phyloP scores from a whole-genome alignment of 2,888 invertebrate genomes.

The Macroteleia sp. region DNA sequence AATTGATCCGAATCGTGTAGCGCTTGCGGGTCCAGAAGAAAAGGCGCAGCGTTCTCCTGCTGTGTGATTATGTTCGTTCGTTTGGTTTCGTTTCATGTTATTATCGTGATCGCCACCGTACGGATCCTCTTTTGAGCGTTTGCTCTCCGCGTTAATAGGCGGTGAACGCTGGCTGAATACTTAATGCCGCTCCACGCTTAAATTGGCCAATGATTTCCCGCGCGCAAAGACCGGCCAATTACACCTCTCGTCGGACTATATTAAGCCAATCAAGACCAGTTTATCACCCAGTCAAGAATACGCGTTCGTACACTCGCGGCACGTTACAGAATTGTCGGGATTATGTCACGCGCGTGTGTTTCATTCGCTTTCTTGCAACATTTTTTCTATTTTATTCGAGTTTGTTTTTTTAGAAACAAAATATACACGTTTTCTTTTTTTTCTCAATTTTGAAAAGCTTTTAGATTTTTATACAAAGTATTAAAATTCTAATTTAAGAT shows the following conservation, averaged over 20 bases:
- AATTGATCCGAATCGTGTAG: no score
- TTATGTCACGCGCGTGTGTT: constrained; percentile 44
- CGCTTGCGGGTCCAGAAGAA: no score
- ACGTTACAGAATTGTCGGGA: constrained; percentile 3
- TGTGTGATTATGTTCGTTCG: constrained; percentile 58
- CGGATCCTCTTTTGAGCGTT: constrained; percentile 43
- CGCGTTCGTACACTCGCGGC: constrained; percentile 82
- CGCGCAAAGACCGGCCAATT: constrained; percentile 86
- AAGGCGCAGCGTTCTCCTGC: no score
- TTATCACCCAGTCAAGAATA: constrained; percentile 86
- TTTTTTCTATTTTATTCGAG: no score
- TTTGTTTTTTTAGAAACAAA: no score
- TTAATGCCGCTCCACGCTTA: constrained; percentile 83
- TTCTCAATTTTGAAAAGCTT: no score
- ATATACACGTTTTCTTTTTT: no score
- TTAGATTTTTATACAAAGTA: no score
- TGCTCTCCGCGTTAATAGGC: constrained; percentile 78
- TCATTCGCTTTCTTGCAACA: no score
- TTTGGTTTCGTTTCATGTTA: constrained; percentile 41
- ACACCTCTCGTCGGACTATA: constrained; percentile 87
- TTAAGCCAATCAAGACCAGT: constrained; percentile 88
- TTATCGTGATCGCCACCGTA: constrained; percentile 52
- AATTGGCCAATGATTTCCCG: constrained; percentile 84
- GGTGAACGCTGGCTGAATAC: constrained; percentile 83
- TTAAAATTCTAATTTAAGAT: no score